Base-by-base conservation (phyloP, 2,888 invertebrate genomes). In the Epicampocera succincta region DNA sequence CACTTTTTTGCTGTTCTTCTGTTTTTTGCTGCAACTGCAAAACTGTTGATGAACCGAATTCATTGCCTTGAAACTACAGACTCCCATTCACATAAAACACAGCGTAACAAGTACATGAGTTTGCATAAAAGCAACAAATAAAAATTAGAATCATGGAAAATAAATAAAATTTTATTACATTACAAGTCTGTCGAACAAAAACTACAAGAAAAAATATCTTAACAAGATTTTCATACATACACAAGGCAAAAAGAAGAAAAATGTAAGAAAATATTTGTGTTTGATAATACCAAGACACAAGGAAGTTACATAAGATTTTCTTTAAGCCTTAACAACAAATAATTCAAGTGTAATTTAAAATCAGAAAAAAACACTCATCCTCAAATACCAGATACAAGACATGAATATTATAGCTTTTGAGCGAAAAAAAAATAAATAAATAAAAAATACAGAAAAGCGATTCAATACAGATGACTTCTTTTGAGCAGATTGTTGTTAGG, bases 121-220 rank as follows among this genome's bases (percentile, higher is more conserved):
- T 54, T 61, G 19, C 66, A 63, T 56, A 63, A 58, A 11, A 48
- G 11, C 21, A 48, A 38, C 42, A 77, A 68, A 68, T 52, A 58
- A 54, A 42, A 74, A 66, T 65, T 74, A 60, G 54, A 82, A 69
- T 77, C 69, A 52, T 65, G 77, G 52, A 82, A 78, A 77, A 82
- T 74, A 78, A 77, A 82, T 82, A 65, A 78, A 74, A 71, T 74
- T 74, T 78, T 78, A 82, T 74, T 82, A 60, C 63, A n/a, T 9
- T 21, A 40, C 58, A 42, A 42, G 40, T n/a, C 11, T 44, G 40
- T 33, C 42, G 44, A 66, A n/a, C 11, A 61, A 72, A 72, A 72
- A 61, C 11, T 33, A 21, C 25, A 44, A 50, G 25, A 76, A 46
- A 46, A 13, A 33, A 52, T 52, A 60, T 11, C 21, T 17, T 75